These are phyloP conservation scores for Drosophila malerkotliana DNA, from an alignment of 1,140 invertebrate species.

Conservation along the genomic window DNA sequence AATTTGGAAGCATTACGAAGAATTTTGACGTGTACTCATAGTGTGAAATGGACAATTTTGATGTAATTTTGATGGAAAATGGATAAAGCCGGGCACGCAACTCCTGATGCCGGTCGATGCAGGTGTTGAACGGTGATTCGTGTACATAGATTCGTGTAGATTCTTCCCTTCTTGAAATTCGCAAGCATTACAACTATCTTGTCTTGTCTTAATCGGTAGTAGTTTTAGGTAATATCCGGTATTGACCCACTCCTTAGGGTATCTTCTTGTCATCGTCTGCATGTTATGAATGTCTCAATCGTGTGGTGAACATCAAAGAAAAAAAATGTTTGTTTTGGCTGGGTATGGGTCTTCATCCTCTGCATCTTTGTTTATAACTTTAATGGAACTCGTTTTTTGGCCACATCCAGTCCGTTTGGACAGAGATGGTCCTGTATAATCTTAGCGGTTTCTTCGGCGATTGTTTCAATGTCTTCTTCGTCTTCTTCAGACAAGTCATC, in stretches of 20 bases:
- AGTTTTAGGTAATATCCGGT: background rate
- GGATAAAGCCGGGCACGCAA: too few relatives aligned
- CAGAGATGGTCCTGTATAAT: background rate
- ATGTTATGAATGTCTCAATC: background rate
- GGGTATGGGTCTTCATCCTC: background rate
- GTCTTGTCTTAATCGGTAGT: background rate
- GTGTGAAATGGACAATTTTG: too few relatives aligned
- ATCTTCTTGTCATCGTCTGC: background rate
- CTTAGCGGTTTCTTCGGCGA: background rate
- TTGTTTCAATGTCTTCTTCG: background rate
- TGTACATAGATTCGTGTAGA: background rate
- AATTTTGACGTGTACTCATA: too few relatives aligned
- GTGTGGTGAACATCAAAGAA: background rate
- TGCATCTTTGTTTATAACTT: background rate
- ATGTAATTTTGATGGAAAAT: too few relatives aligned
- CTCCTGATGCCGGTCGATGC: too few relatives aligned
- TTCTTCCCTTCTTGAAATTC: constrained; percentile 15
- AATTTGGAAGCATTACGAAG: constrained; percentile 13
- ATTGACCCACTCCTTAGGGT: background rate
- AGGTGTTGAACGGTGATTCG: too few relatives aligned
- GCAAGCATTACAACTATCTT: constrained; percentile 27
- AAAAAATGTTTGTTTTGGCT: background rate
- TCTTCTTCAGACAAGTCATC: background rate
- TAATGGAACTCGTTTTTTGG: background rate
- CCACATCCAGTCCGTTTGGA: background rate